Conservation (phyloP, 2,888 invertebrate genomes). For the Enoplolaimus lenunculus region DNA sequence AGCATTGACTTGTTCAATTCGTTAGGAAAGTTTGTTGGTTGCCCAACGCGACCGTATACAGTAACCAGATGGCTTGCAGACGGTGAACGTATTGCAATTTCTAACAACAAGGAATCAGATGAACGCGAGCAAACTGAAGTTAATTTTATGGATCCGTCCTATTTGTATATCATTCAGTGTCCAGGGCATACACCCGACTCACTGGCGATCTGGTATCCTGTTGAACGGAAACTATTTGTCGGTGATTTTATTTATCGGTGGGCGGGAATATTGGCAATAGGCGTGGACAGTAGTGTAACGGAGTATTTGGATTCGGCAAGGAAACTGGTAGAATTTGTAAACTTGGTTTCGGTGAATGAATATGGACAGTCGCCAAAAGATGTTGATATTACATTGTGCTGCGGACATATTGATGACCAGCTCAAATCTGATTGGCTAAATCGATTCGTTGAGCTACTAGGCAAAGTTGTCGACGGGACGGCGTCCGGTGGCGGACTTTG, state of each 20-base stretch:
- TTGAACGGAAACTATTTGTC: constrained; percentile 6
- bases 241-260: constrained; percentile 17
- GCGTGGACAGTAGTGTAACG: background rate
- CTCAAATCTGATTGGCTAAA: background rate
- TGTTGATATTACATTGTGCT: background rate
- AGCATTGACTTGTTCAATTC: constrained; percentile 12
- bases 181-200: constrained; percentile 18
- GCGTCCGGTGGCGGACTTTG: background rate
- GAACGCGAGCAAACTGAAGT: too few relatives aligned
- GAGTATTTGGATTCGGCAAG: background rate
- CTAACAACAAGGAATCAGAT: background rate
- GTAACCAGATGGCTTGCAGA: constrained; percentile 18
- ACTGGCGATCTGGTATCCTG: background rate
- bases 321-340: constrained; percentile 2
- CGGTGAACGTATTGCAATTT: constrained; percentile 2
- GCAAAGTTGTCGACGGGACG: background rate
- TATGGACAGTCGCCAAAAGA: background rate
- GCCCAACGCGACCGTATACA: background rate
- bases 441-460: background rate
- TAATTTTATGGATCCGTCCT: too few relatives aligned
- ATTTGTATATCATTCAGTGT: constrained; percentile 7
- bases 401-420: constrained; percentile 13
- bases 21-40: constrained; percentile 14
- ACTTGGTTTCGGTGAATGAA: background rate
- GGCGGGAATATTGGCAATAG: background rate